These are phyloP conservation scores for Neomonachus schauinslandi DNA, from an alignment of 2,113 vertebrate genomes.

Conservation along the genomic window DNA sequence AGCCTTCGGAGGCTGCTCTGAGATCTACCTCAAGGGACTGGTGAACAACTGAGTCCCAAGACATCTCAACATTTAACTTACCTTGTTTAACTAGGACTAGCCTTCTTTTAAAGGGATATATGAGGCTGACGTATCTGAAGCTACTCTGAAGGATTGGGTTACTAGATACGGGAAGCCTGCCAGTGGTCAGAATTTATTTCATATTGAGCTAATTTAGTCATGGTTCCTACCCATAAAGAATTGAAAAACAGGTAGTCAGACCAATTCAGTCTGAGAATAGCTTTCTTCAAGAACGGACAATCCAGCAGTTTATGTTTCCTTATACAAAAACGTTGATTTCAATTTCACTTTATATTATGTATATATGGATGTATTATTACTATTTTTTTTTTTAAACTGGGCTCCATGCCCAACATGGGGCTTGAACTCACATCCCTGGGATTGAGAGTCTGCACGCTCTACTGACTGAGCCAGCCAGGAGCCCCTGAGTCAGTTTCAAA, in stretches of 20 bases:
- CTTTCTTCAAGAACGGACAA: background rate
- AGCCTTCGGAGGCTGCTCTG: background rate
- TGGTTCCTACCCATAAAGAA: background rate
- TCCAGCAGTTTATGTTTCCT: background rate
- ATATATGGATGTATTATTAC: background rate
- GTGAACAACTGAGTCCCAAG: background rate
- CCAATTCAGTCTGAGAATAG: background rate
- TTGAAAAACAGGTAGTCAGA: background rate
- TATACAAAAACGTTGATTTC: background rate
- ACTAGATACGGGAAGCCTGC: background rate
- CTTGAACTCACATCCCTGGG: background rate
- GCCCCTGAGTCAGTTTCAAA: background rate
- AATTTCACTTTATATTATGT: background rate
- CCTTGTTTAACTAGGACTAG: background rate
- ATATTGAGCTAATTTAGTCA: background rate
- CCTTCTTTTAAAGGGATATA: background rate
- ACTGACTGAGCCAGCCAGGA: background rate
- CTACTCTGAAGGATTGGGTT: background rate
- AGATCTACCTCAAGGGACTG: background rate
- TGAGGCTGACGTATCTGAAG: background rate
- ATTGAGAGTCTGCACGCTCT: background rate
- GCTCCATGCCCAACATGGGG: background rate
- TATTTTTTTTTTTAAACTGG: background rate
- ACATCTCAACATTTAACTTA: conserved; percentile 36
- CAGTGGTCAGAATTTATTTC: background rate